Conservation (phyloP, 1,140 invertebrate species). For the Bradysia coprophila region DNA sequence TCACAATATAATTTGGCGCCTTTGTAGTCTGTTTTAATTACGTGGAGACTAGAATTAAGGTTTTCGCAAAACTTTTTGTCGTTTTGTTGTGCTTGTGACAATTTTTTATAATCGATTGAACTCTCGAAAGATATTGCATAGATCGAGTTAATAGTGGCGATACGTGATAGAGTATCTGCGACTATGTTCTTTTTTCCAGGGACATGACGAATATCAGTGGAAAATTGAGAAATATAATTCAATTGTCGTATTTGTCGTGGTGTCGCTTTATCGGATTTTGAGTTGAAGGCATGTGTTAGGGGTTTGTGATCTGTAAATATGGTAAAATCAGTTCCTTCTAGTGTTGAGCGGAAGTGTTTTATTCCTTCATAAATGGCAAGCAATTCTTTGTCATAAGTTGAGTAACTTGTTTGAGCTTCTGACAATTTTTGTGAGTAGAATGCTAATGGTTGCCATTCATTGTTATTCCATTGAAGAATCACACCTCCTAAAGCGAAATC, state of each 20-base stretch:
- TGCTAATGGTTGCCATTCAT: conserved; percentile 9
- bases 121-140: neutral
- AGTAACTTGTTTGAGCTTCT: conserved; percentile 9
- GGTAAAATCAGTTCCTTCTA: conserved; percentile 14
- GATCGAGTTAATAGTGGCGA: conserved; percentile 1
- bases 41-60: conserved; percentile 6
- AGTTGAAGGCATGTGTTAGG: conserved; percentile 13
- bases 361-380: conserved; percentile 14
- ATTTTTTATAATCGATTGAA: neutral
- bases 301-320: conserved; percentile 25
- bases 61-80: neutral
- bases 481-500: conserved; percentile 7
- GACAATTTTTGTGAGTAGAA: conserved; percentile 12
- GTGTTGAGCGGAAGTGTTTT: conserved; percentile 13
- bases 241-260: conserved; percentile 12
- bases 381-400: conserved; percentile 20
- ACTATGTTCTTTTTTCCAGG: conserved; percentile 10
- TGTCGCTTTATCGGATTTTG: conserved; percentile 4
- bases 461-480: conserved; percentile 7
- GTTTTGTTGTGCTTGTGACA: neutral
- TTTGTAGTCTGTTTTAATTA: neutral
- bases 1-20: conserved; percentile 6
- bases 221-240: conserved; percentile 12
- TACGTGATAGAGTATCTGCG: conserved; percentile 9
- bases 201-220: conserved; percentile 12